Evolutionary conservation across 1,140 invertebrate species (phyloP).

Genomic region (Brachionus sp.): DNA sequence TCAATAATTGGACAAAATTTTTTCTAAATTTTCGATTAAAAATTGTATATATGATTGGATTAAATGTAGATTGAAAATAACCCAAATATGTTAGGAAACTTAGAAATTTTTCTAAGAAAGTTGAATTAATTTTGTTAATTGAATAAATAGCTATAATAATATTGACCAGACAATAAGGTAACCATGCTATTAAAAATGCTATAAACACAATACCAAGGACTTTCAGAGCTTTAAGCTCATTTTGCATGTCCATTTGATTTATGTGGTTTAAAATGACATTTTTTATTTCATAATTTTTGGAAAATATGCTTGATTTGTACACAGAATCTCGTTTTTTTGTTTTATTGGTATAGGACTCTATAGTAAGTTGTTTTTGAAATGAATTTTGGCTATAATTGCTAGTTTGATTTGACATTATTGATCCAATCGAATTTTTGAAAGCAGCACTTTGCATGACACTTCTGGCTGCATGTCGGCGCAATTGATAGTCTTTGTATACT

Average conservation of each 20-base stretch:
- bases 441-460: not conserved
- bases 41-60: constrained; percentile 41
- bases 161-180: constrained; percentile 37
- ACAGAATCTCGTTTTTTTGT: not conserved
- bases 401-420: not conserved
- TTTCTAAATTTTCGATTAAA: constrained; percentile 42
- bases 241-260: constrained; percentile 33
- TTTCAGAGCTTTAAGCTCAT: constrained; percentile 19
- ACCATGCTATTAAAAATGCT: constrained; percentile 39
- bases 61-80: constrained; percentile 43
- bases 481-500: not conserved
- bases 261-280: constrained; percentile 22
- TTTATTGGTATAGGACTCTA: not conserved
- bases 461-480: not conserved
- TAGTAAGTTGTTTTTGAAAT: not conserved
- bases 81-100: constrained; percentile 34
- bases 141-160: constrained; percentile 24
- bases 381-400: constrained; percentile 6
- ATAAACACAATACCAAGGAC: constrained; percentile 44
- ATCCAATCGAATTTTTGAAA: constrained; percentile 19
- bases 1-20: constrained; percentile 39
- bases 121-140: not conserved
- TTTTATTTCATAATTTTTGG: constrained; percentile 13
- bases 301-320: not conserved
- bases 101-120: not conserved